These are phyloP conservation scores for Pandemis cinnamomeana DNA, from an alignment of 2,888 invertebrate genomes.

Conservation along the genomic window DNA sequence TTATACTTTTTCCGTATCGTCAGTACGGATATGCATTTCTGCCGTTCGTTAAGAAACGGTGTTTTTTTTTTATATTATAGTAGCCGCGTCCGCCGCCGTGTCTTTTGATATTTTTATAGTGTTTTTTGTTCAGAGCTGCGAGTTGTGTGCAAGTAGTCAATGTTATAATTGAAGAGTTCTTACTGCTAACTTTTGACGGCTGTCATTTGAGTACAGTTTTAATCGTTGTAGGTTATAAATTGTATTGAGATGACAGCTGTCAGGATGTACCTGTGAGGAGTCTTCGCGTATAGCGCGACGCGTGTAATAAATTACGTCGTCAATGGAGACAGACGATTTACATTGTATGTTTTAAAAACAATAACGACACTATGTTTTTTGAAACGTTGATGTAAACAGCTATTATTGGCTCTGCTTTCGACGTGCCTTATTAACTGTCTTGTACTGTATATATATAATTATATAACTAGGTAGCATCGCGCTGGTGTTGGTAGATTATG, in stretches of 20 bases:
- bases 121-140: conserved; percentile 22
- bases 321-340: conserved; percentile 4
- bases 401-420: conserved; percentile 1
- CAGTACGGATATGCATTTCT: neutral
- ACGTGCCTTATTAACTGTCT: conserved; percentile 15
- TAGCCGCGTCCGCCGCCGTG: conserved; percentile 21
- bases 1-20: neutral
- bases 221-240: neutral
- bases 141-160: conserved; percentile 16
- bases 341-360: conserved; percentile 2
- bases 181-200: neutral
- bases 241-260: neutral
- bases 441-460: conserved; percentile 30
- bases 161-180: neutral
- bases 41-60: neutral
- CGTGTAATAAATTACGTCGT: conserved; percentile 9
- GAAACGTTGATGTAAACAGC: neutral
- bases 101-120: conserved; percentile 39
- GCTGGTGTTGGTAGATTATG: conserved; percentile 5
- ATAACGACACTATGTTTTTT: neutral
- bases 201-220: neutral
- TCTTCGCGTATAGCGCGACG: neutral
- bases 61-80: neutral
- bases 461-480: conserved; percentile 12
- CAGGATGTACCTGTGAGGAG: neutral